Percentiles rank a stretch among this genome's conserved stretches.
These are phyloP conservation scores for Chionis minor DNA, from an alignment of 2,113 vertebrate species.

Conservation along the genomic window DNA sequence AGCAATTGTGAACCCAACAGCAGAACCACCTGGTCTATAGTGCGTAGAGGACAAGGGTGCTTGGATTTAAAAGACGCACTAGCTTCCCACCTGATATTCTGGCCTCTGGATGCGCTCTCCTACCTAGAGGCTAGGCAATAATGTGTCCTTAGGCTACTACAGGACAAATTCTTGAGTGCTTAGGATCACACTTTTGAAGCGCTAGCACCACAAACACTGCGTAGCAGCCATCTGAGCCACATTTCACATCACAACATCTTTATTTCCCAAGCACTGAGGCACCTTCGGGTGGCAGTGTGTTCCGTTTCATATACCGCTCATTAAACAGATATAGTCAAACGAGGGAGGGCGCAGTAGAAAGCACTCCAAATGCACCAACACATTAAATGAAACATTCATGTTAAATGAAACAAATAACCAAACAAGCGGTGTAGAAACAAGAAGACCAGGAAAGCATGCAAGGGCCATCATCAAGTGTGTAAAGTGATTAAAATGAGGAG, in stretches of 20 bases:
- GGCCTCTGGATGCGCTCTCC: background rate
- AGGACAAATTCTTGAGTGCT: background rate
- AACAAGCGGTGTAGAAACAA: background rate
- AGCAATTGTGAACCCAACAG: rapidly evolving
- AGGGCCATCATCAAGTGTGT: background rate
- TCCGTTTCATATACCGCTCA: background rate
- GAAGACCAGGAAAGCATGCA: background rate
- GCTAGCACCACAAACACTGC: background rate
- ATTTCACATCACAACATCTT: background rate
- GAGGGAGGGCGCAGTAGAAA: background rate
- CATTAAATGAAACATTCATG: background rate
- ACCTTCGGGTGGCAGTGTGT: background rate
- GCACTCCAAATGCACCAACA: background rate
- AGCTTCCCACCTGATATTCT: background rate
- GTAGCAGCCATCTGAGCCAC: background rate
- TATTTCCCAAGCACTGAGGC: background rate
- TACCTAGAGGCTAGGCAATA: background rate
- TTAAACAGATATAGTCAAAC: background rate
- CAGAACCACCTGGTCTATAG: background rate
- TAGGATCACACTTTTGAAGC: background rate
- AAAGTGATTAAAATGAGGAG: background rate
- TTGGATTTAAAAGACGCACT: background rate
- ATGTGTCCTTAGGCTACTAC: background rate
- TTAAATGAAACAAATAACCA: slow-evolving; percentile 19
- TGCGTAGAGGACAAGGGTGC: rapidly evolving